Evolutionary conservation across 2,888 invertebrate genomes (phyloP).

Genomic region (Drepanosiphum platanoidis): DNA sequence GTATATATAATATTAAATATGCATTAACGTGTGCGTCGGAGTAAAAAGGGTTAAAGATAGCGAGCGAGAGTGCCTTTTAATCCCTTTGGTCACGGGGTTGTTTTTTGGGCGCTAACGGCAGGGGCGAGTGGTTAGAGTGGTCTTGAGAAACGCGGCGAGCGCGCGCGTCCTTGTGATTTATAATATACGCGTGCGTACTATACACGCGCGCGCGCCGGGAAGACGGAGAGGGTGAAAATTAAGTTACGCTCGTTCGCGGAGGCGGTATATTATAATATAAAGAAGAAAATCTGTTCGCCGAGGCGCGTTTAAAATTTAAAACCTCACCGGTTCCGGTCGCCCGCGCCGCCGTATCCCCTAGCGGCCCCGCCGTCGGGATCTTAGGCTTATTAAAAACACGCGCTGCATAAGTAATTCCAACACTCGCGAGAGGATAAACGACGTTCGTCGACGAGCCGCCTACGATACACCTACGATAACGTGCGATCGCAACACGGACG

Average conservation of each 20-base stretch:
- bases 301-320: conserved; percentile 61
- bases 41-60: conserved; percentile 62
- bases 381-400: conserved; percentile 60
- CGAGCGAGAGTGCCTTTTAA: conserved; percentile 61
- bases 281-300: conserved; percentile 56
- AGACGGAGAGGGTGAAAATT: conserved; percentile 31
- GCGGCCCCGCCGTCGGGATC: conserved; percentile 15
- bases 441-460: background rate
- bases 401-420: conserved; percentile 53
- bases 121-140: conserved; percentile 49
- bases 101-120: conserved; percentile 51
- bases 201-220: background rate
- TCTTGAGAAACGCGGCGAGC: conserved; percentile 60
- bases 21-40: conserved; percentile 60
- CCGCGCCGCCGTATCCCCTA: conserved; percentile 40
- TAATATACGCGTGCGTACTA: too few relatives aligned
- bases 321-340: conserved; percentile 57
- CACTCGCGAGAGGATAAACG: conserved; percentile 5
- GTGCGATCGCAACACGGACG: too few relatives aligned
- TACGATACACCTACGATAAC: too few relatives aligned
- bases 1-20: conserved; percentile 59
- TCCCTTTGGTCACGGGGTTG: conserved; percentile 61
- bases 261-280: conserved; percentile 40
- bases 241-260: conserved; percentile 50
- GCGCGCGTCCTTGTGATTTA: conserved; percentile 59